These are phyloP conservation scores for Halcyon badia DNA, from an alignment of 2,797 vertebrate species.

Conservation along the genomic window DNA sequence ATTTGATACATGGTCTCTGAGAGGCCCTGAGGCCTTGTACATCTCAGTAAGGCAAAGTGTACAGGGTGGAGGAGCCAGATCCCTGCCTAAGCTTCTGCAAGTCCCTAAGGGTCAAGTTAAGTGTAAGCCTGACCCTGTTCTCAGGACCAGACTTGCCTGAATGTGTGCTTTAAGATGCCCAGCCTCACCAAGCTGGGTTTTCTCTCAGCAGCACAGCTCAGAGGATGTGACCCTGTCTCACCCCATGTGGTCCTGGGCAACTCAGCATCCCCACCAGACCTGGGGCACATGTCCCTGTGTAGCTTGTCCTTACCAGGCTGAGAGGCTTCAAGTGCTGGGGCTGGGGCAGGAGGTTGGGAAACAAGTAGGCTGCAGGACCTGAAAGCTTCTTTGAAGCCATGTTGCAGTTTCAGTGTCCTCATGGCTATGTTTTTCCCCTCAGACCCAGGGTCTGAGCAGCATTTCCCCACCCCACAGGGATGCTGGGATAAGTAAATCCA, in stretches of 20 bases:
- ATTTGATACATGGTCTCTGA: neutral
- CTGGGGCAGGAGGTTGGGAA: neutral
- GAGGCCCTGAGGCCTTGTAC: neutral
- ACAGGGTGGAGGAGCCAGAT: neutral
- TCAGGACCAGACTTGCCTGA: neutral
- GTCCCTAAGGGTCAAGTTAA: conserved; percentile 18
- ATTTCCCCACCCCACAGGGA: neutral
- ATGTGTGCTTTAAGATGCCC: neutral
- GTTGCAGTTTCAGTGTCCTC: neutral
- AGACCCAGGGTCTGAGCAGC: neutral
- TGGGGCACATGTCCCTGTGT: neutral
- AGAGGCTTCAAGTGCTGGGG: neutral
- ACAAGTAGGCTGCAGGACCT: neutral
- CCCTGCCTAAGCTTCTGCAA: neutral
- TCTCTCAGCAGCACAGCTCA: neutral
- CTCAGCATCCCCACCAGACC: neutral
- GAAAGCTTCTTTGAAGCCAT: neutral
- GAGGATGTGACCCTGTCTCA: neutral
- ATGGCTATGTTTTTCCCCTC: neutral
- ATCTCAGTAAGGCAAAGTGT: neutral
- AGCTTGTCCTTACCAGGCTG: neutral
- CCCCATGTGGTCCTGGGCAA: neutral
- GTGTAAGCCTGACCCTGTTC: neutral
- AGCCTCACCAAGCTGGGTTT: neutral
- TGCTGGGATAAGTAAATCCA: neutral